Evolutionary conservation across 2,797 vertebrate species (phyloP), one percentile per base, ranked within the genome.

Genomic region (Sternotherus odoratus): DNA sequence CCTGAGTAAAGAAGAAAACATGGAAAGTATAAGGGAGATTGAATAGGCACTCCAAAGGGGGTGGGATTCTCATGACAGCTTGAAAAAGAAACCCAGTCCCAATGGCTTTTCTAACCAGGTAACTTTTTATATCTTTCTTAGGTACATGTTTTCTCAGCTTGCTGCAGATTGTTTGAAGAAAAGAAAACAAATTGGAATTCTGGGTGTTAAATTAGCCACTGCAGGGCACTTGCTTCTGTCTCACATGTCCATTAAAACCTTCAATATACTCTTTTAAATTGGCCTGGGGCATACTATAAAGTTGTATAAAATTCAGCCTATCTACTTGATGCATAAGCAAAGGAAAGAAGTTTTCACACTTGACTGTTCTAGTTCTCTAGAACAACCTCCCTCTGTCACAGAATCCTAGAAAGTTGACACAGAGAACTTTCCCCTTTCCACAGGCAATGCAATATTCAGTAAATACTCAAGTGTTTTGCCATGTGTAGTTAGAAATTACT

Each of bases 41-140:
- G 95, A 87, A 91, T 48, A 95, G 85, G 86, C 81, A 74, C 57
- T 93, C 96, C 95, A 97, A 95, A 96, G 91, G 23, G 39, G 10
- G 49, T 13, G 28, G 82, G 54, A 72, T 63, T 88, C 28, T 49
- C 95, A 79, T 95, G 86, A 81, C 84, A 75, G 50, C 28, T 56
- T 86, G 79, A 50, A 86, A 91, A 30, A 87, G 53, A 91, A 92
- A 87, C 33, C 60, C 78, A 90, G 4, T 87, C 79, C 21, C 60
- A 96, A 93, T 84, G 77, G 10, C 24, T 30, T 80, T 23, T 50
- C 39, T 72, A 81, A 82, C 53, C 72, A 84, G 60, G 81, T 72
- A 56, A 85, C 83, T 90, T 90, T 92, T 85, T 93, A 4, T 33
- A 66, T 84, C 21, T 54, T 7, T 6, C 56, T 84, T 12, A 39